Base-by-base conservation (phyloP, 2,113 vertebrate species). In the Peromyscus maniculatus region DNA sequence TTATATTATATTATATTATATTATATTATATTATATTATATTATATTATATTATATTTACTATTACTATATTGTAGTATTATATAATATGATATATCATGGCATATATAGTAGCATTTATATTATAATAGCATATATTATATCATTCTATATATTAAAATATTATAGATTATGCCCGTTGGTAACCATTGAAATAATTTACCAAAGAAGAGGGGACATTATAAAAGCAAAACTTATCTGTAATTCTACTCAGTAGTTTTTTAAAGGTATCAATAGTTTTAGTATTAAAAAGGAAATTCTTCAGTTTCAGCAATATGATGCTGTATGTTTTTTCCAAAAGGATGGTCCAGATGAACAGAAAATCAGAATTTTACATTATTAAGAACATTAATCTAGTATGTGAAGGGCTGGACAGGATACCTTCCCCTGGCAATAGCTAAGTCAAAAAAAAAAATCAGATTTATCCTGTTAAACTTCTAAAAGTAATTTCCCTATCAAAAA, bases 211-310 rank as follows among this genome's bases (percentile, higher is more conserved):
- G 2, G 91, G 52, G 91, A 93, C 83, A 93, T 67, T 91, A 3
- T 89, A n/a, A 88, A 69, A 88, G 69, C 24, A 91, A 89, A 75
- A 94, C 67, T 66, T 80, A 67, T 71, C 86, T 93, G 92, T 87
- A 49, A 91, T 95, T 94, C 36, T 52, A 46, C 78, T 74, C 43
- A 55, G 0, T 79, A 66, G 77, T 78, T 67, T 94, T 43, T 16
- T 39, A 59, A 91, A 77, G 11, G 57, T 91, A 72, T 79, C 7
- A 75, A 0, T 72, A 80, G 82, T 52, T 78, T 74, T 83, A 94
- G 33, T 39, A 94, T 64, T 78, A 52, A 89, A 93, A 97, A 78
- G 19, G 55, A 7, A 64, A 97, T 39, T 62, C 96, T 87, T 94
- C 36, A 88, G 62, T 74, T 67, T 91, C 31, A 91, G 2, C 91